phyloP scores from a whole-genome alignment of 1,140 invertebrate genomes.

The Telenomus remus region DNA sequence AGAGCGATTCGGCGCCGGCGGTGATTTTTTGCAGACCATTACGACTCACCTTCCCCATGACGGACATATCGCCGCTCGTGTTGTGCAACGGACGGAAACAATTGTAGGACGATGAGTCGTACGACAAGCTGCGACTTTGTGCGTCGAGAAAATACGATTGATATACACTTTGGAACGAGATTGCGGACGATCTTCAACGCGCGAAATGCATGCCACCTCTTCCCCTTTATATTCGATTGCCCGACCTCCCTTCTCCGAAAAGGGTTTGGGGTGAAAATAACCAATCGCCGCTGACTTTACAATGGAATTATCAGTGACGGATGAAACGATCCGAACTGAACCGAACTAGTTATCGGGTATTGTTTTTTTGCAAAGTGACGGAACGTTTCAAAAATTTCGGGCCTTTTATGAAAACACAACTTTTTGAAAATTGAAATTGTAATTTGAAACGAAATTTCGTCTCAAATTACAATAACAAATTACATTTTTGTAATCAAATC shows the following conservation, averaged over 20 bases:
- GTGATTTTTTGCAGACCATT: conserved; percentile 5
- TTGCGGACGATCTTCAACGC: conserved; percentile 62
- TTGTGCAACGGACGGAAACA: conserved; percentile 53
- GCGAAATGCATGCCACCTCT: conserved; percentile 71
- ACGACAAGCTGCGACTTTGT: background rate
- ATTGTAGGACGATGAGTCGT: conserved; percentile 8
- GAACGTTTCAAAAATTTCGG: conserved; percentile 25
- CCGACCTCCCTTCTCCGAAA: conserved; percentile 45
- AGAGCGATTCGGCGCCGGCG: conserved; percentile 26
- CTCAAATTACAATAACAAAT: too few relatives aligned
- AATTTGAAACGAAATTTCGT: too few relatives aligned
- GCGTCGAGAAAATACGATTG: conserved; percentile 39
- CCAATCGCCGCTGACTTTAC: conserved; percentile 61
- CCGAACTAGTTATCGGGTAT: conserved; percentile 30
- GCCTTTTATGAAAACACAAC: background rate
- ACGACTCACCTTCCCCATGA: conserved; percentile 72
- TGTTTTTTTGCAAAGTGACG: conserved; percentile 30
- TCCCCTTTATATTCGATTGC: conserved; percentile 71
- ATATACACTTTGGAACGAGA: conserved; percentile 2
- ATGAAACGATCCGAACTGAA: conserved; percentile 41
- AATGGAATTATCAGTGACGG: conserved; percentile 57
- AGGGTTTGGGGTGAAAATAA: conserved; percentile 40
- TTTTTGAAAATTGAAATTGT: too few relatives aligned
- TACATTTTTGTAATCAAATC: too few relatives aligned
- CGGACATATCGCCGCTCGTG: conserved; percentile 67